phyloP scores from a whole-genome alignment of 2,888 invertebrate species.

The Oscheius onirici region DNA sequence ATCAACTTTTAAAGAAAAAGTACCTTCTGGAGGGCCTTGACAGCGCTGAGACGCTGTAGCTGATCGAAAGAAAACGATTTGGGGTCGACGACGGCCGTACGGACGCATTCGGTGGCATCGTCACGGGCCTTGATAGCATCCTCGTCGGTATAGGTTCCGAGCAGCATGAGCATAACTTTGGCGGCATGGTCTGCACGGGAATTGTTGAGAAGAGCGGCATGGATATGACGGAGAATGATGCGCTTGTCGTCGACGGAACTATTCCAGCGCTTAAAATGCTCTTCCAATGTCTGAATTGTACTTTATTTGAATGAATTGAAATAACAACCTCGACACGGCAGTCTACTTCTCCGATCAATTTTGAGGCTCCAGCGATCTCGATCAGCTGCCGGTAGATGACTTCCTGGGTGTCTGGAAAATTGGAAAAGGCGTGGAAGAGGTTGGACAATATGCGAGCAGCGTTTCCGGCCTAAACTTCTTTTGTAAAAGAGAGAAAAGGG shows the following conservation, averaged over 20 bases:
- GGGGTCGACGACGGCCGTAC: slow-evolving; percentile 86
- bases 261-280: slow-evolving; percentile 52
- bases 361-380: slow-evolving; percentile 41
- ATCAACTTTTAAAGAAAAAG: no score
- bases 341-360: slow-evolving; percentile 49
- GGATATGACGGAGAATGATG: slow-evolving; percentile 59
- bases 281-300: slow-evolving; percentile 34
- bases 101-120: slow-evolving; percentile 90
- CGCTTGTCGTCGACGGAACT: slow-evolving; percentile 54
- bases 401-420: slow-evolving; percentile 83
- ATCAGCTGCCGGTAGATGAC: slow-evolving; percentile 76
- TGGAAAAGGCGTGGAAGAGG: slow-evolving; percentile 88
- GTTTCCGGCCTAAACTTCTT: slow-evolving; percentile 59
- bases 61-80: slow-evolving; percentile 94
- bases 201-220: slow-evolving; percentile 74
- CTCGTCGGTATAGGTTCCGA: slow-evolving; percentile 90
- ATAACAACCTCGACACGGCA: slow-evolving; percentile 37
- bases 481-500: neutral
- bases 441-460: slow-evolving; percentile 82
- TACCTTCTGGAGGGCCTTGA: slow-evolving; percentile 80
- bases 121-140: slow-evolving; percentile 95
- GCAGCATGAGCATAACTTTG: slow-evolving; percentile 85
- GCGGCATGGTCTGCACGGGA: slow-evolving; percentile 75
- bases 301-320: neutral
- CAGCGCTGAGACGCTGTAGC: slow-evolving; percentile 89